Evolutionary conservation across 2,113 vertebrate genomes (phyloP).

Genomic region (Corythaeola cristata): DNA sequence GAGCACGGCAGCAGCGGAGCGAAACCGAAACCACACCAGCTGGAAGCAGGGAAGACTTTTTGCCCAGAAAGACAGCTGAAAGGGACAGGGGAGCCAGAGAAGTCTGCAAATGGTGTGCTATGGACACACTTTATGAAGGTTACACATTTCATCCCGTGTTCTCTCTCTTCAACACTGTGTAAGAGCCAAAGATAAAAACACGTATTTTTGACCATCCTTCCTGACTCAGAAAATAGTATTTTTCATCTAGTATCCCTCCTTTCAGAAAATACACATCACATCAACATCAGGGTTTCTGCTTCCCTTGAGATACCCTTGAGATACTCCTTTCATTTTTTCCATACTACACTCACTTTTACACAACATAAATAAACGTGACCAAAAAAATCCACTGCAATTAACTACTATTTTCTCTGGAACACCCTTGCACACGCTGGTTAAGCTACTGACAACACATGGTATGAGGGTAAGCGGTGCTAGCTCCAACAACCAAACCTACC

Average conservation of each 20-base stretch:
- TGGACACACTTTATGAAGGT: neutral
- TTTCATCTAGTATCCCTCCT: neutral
- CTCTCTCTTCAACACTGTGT: rapidly evolving
- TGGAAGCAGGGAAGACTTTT: rapidly evolving
- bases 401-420: neutral
- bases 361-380: rapidly evolving
- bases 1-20: neutral
- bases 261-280: neutral
- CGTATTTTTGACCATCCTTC: neutral
- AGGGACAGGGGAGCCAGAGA: neutral
- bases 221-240: neutral
- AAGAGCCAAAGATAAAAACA: neutral
- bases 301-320: neutral
- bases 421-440: neutral
- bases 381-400: neutral
- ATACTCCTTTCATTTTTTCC: neutral
- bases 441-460: rapidly evolving
- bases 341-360: neutral
- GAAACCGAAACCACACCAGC: rapidly evolving
- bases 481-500: neutral
- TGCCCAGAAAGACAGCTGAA: neutral
- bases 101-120: rapidly evolving
- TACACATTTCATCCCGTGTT: neutral
- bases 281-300: neutral
- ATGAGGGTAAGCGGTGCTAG: too few species aligned